A percentile compares a stretch with the other conserved stretches of the same genome.
Conservation (phyloP, 2,888 invertebrate genomes). For the Diplolepis rosae region DNA sequence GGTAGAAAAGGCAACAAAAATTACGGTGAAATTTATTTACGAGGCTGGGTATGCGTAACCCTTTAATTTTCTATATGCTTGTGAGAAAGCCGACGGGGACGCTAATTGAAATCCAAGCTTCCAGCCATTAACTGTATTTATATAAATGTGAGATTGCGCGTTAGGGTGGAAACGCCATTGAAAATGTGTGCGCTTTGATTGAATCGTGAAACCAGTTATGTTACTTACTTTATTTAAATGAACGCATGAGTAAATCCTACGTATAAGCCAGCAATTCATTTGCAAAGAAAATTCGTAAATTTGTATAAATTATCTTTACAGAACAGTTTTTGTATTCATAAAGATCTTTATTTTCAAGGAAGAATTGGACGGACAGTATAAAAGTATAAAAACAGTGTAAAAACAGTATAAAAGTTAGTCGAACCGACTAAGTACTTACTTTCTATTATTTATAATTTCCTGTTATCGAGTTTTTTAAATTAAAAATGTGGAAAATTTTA, state of each 20-base stretch:
- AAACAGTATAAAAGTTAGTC: no score
- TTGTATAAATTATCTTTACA: not conserved
- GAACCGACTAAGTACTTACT: no score
- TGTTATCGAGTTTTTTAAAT: no score
- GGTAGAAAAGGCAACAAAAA: not conserved
- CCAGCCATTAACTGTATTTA: conserved; percentile 6
- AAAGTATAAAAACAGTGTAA: no score
- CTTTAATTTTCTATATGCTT: conserved; percentile 16
- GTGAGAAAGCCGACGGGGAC: not conserved
- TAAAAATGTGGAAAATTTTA: no score
- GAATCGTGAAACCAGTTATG: not conserved
- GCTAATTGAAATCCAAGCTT: conserved; percentile 20
- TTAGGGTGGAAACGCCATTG: conserved; percentile 6
- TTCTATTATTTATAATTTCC: no score
- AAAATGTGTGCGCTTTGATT: conserved; percentile 14
- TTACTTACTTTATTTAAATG: not conserved
- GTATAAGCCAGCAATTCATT: not conserved
- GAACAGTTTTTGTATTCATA: not conserved
- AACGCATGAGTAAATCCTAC: not conserved
- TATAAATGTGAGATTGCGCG: conserved; percentile 24
- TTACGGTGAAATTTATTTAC: not conserved
- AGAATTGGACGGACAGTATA: no score
- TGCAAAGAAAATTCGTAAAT: not conserved
- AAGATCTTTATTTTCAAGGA: no score
- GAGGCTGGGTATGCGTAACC: conserved; percentile 6